Evolutionary conservation across 2,888 invertebrate genomes (phyloP), one percentile per base, ranked within the genome.

Genomic region (Folsomia manolachei): DNA sequence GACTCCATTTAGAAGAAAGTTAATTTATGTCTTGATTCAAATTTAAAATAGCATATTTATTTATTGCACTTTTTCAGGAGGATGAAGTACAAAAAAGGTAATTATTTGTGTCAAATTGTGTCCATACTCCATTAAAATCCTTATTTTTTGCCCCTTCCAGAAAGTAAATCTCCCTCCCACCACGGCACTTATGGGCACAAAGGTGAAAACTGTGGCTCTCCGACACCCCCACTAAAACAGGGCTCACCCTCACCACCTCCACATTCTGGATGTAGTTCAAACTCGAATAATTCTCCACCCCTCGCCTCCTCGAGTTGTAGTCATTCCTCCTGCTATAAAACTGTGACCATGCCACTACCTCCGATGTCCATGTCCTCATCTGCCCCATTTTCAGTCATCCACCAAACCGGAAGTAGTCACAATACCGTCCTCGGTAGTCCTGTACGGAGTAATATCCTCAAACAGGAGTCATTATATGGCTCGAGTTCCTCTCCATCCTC

Each of bases 61-160:
- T n/a, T n/a, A n/a, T n/a, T n/a, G n/a, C n/a, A n/a, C n/a, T n/a
- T n/a, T n/a, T n/a, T n/a, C n/a, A n/a, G n/a, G n/a, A n/a, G 73
- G 62, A 72, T 72, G 69, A 91, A 91, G 78, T 87, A 86, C 82
- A 91, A 91, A 82, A 91, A 90, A 80, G 90, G 90, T n/a, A n/a
- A n/a, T n/a, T n/a, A n/a, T n/a, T n/a, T n/a, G n/a, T n/a, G n/a
- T n/a, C n/a, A n/a, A n/a, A n/a, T n/a, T n/a, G n/a, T n/a, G n/a
- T n/a, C n/a, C n/a, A n/a, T n/a, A n/a, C n/a, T n/a, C n/a, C n/a
- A n/a, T n/a, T n/a, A n/a, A n/a, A n/a, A n/a, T n/a, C n/a, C n/a
- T n/a, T n/a, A n/a, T n/a, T n/a, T n/a, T n/a, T n/a, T n/a, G n/a
- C n/a, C n/a, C n/a, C n/a, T n/a, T n/a, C n/a, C n/a, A n/a, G 19